Percentiles rank a stretch among this genome's conserved stretches.
Conservation (phyloP, 2,888 invertebrate species). For the Spialia ferax region DNA sequence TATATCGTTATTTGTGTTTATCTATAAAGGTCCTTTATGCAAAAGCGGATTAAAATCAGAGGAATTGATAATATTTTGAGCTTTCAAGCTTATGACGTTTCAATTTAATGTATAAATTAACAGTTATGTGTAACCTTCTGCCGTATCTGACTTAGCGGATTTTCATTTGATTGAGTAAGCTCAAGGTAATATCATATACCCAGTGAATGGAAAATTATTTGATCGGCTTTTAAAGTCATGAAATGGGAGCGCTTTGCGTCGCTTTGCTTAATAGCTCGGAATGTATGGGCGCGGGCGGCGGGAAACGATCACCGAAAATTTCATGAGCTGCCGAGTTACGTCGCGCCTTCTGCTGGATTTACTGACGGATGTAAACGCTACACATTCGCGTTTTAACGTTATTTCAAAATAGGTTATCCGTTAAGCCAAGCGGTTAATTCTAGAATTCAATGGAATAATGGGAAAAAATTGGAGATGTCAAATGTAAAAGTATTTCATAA, state of each 20-base stretch:
- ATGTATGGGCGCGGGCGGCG: neutral
- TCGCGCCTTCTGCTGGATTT: neutral
- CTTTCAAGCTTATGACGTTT: too few relatives aligned
- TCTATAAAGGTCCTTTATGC: too few relatives aligned
- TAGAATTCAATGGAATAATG: too few relatives aligned
- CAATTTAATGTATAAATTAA: too few relatives aligned
- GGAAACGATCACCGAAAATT: slow-evolving; percentile 13
- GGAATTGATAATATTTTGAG: too few relatives aligned
- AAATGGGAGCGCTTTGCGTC: slow-evolving; percentile 17
- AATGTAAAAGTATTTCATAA: too few relatives aligned
- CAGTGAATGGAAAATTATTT: slow-evolving; percentile 26
- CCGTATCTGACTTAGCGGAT: neutral
- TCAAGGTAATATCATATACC: neutral
- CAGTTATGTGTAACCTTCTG: neutral
- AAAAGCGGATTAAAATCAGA: too few relatives aligned
- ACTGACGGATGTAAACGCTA: neutral
- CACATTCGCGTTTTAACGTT: too few relatives aligned
- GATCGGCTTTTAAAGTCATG: slow-evolving; percentile 24
- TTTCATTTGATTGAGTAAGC: neutral
- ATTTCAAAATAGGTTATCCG: neutral
- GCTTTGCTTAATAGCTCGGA: slow-evolving; percentile 23
- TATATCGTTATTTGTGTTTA: too few relatives aligned
- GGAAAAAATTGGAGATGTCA: too few relatives aligned
- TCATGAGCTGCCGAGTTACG: slow-evolving; percentile 1
- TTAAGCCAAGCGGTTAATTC: too few relatives aligned